Percentiles rank a stretch among this genome's conserved stretches.
Conservation (phyloP, 2,888 invertebrate species). For the Galeruca laticollis region DNA sequence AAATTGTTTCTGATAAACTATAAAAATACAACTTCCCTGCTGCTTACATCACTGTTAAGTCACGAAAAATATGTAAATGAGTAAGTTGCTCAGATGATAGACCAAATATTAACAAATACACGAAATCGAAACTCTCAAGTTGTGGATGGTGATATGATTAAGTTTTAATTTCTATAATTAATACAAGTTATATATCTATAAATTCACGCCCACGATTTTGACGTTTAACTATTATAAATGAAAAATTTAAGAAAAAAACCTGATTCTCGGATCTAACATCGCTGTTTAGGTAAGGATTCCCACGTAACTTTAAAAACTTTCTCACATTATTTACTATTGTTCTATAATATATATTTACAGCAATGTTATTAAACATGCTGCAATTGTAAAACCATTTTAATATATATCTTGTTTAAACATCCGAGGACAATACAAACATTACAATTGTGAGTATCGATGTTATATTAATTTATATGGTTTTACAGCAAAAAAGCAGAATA, state of each 20-base stretch:
- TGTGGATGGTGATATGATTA: conserved; percentile 33
- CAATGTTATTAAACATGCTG: conserved; percentile 1
- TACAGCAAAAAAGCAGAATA: not conserved
- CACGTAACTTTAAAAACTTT: conserved; percentile 28
- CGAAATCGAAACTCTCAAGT: conserved; percentile 15
- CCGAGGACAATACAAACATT: conserved; percentile 1
- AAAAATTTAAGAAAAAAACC: conserved; percentile 35
- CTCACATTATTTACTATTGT: conserved; percentile 20
- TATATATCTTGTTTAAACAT: not conserved
- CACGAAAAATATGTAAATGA: conserved; percentile 37
- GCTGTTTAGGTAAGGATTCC: conserved; percentile 39
- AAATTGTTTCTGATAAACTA: conserved; percentile 29
- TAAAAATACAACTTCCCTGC: conserved; percentile 29
- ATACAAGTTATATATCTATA: conserved; percentile 47
- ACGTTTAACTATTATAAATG: conserved; percentile 44
- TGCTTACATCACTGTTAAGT: conserved; percentile 40
- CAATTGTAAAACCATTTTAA: not conserved
- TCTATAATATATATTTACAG: not conserved
- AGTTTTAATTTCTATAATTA: conserved; percentile 33
- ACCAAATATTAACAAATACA: conserved; percentile 32
- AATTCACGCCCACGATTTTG: conserved; percentile 56
- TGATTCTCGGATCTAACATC: conserved; percentile 21
- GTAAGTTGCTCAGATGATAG: conserved; percentile 27
- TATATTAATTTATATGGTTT: not conserved
- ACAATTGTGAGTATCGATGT: not conserved